phyloP scores from a whole-genome alignment of 2,888 invertebrate species.

The Salpingus planirostris region DNA sequence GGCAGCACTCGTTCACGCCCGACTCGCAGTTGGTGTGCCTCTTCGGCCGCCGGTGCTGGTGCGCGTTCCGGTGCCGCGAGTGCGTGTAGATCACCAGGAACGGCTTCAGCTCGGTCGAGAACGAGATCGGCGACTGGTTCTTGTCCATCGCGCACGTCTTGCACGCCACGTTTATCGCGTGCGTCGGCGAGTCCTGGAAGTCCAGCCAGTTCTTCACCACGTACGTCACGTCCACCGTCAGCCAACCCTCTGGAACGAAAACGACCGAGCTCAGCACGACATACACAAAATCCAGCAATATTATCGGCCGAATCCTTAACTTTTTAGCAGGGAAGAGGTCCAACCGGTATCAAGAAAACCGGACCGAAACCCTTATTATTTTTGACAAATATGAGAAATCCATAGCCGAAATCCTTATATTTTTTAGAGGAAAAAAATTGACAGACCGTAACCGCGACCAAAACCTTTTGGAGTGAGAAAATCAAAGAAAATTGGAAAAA shows the following conservation, averaged over 20 bases:
- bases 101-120: conserved; percentile 60
- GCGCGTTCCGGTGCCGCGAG: conserved; percentile 51
- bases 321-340: no score
- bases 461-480: no score
- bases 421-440: no score
- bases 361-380: no score
- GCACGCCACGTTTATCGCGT: conserved; percentile 68
- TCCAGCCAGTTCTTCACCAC: conserved; percentile 69
- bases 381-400: no score
- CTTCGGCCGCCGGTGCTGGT: conserved; percentile 28
- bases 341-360: no score
- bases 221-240: conserved; percentile 69
- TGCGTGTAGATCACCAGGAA: conserved; percentile 74
- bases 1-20: conserved; percentile 67
- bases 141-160: conserved; percentile 63
- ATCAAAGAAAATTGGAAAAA: no score
- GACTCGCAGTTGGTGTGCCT: conserved; percentile 58
- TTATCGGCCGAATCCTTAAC: no score
- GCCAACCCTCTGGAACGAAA: conserved; percentile 72
- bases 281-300: no score
- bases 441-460: no score
- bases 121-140: conserved; percentile 58
- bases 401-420: no score
- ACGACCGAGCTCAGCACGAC: conserved; percentile 1
- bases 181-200: conserved; percentile 54